A percentile compares a stretch with the other conserved stretches of the same genome.
phyloP scores from a whole-genome alignment of 1,140 invertebrate genomes.

The Drosophila auraria region DNA sequence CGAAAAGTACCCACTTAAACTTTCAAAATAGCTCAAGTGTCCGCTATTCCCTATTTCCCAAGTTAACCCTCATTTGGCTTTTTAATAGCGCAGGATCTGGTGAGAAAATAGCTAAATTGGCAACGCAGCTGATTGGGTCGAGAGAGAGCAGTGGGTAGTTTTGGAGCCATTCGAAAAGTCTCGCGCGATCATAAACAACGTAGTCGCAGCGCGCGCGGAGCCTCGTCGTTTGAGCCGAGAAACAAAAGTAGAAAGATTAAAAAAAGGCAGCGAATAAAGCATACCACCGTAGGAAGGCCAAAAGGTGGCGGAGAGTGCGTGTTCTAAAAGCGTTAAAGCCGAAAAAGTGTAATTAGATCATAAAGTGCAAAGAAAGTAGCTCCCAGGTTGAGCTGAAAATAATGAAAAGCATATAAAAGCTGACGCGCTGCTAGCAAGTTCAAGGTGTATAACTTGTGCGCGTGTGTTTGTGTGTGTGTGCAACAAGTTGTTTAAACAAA shows the following conservation, averaged over 20 bases:
- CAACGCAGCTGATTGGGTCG: not conserved
- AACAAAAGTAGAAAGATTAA: slow-evolving; percentile 15
- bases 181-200: not conserved
- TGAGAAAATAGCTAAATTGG: not conserved
- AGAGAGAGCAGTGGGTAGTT: not conserved
- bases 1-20: too few species aligned
- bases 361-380: slow-evolving; percentile 10
- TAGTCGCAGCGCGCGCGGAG: slow-evolving; percentile 1
- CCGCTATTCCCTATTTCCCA: too few species aligned
- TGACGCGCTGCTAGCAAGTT: slow-evolving; percentile 56
- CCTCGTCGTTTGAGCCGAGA: slow-evolving; percentile 29
- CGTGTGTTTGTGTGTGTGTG: slow-evolving; percentile 27
- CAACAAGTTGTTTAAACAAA: slow-evolving; percentile 50
- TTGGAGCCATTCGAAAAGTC: not conserved
- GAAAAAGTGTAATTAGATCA: slow-evolving; percentile 14
- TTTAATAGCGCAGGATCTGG: not conserved
- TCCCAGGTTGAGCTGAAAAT: slow-evolving; percentile 1
- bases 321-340: slow-evolving; percentile 15
- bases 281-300: slow-evolving; percentile 1
- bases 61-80: not conserved
- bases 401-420: slow-evolving; percentile 26
- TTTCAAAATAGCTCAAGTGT: not conserved
- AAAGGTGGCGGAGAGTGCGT: slow-evolving; percentile 27
- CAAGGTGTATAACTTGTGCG: slow-evolving; percentile 52
- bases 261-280: slow-evolving; percentile 1